Evolutionary conservation across 2,888 invertebrate genomes (phyloP), one percentile per base, ranked within the genome.

Genomic region (Drosophila paucipuncta): DNA sequence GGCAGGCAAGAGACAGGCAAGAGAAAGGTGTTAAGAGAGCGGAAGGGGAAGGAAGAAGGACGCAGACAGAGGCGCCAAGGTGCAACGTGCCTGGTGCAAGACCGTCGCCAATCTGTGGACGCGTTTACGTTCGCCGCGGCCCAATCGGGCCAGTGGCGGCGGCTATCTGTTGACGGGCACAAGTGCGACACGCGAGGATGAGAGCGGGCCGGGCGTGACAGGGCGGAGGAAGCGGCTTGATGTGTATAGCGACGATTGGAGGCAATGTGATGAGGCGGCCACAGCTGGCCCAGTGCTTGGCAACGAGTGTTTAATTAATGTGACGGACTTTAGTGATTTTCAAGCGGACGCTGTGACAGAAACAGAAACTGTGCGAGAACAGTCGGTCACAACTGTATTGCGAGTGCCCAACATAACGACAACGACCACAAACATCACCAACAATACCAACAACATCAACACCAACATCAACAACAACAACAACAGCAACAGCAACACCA

Each of bases 71-170:
- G 82, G 78, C 78, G 78, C 78, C 82, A 79, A 82, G 82, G 78
- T 81, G 78, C 64, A 69, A 81, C 28, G 57, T 57, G 61, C 90
- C 79, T 68, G 71, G 76, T 84, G 88, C 78, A 85, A 85, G 78
- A 92, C 77, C 85, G 74, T 92, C 86, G 90, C 90, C 92, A 93
- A 93, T 92, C 92, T 93, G 93, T 93, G 93, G 93, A 91, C 92
- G 76, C 91, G 92, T 70, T 82, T 93, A 73, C 91, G 92, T 85
- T 91, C 92, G 92, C 93, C 93, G 92, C 93, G 93, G 93, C 93
- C 93, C 91, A 91, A 90, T 83, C 88, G 93, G 92, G 93, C 93
- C 91, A 91, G 92, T 93, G 93, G 93, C 92, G 93, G 93, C 91
- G 92, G 92, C 78, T 93, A 92, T 74, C 85, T 91, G 75, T 73